Percentiles rank a stretch among this genome's conserved stretches.
Conservation (phyloP, 2,888 invertebrate genomes). For the Dastarcus helophoroides region DNA sequence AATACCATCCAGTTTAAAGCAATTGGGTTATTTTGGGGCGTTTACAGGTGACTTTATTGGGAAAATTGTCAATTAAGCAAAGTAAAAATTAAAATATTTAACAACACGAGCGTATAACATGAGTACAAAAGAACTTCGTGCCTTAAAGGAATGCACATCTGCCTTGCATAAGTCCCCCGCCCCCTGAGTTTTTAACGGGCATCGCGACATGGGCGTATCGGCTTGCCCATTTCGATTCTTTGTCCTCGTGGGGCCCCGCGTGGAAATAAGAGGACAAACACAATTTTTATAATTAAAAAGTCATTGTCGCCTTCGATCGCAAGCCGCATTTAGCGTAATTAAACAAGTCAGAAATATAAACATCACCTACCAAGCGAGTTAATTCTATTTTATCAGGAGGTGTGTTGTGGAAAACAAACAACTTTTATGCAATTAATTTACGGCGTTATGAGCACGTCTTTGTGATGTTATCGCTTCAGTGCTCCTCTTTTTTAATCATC, state of each 20-base stretch:
- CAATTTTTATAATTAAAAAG: conserved; percentile 8
- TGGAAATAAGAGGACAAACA: too few relatives aligned
- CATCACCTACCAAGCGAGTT: conserved; percentile 11
- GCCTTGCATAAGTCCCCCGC: conserved; percentile 1
- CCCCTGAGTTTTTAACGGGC: conserved; percentile 3
- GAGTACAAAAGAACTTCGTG: too few relatives aligned
- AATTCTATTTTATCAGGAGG: conserved; percentile 11
- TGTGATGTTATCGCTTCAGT: conserved; percentile 23
- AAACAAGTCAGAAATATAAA: conserved; percentile 8
- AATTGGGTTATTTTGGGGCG: too few relatives aligned
- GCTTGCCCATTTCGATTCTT: conserved; percentile 6
- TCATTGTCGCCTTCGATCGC: conserved; percentile 1
- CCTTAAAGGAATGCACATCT: too few relatives aligned
- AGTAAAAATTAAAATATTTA: too few relatives aligned
- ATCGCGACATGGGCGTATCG: conserved; percentile 5
- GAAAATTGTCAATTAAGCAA: too few relatives aligned
- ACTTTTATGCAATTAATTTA: conserved; percentile 20
- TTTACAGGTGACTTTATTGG: too few relatives aligned
- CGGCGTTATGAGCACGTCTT: conserved; percentile 26
- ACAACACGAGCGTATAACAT: too few relatives aligned
- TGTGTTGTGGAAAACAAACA: conserved; percentile 14
- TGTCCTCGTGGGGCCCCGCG: background rate
- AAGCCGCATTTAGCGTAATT: conserved; percentile 7
- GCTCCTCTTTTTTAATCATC: conserved; percentile 18
- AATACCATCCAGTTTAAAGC: too few relatives aligned